Base-by-base conservation (phyloP, 2,113 vertebrate species). In the Osmerus eperlanus region DNA sequence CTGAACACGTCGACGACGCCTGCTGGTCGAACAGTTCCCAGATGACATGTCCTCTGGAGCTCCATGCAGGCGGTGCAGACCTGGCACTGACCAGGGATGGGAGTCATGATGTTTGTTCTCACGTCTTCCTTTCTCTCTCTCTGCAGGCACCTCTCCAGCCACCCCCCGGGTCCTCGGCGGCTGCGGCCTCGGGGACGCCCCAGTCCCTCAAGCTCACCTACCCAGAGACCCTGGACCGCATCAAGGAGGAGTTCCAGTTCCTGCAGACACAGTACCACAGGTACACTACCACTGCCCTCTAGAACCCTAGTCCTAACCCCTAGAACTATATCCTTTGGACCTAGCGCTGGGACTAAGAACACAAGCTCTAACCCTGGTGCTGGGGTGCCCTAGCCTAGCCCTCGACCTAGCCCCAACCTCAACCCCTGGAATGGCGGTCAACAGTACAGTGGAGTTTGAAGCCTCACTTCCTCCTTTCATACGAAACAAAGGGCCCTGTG, bases 241-340 rank as follows among this genome's bases (percentile, higher is more conserved):
- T 96, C 83, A 96, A 97, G 81, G 95, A 97, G 84, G 95, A 97
- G 81, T 96, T 96, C 81, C 95, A 97, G 87, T 97, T 97, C 83
- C 88, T 97, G 55, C 95, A 96, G 89, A 96, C 94, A 64, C 95
- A 97, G 83, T 97, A 97, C 78, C 95, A 97, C 91, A 96, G 95
- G 95, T 93, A 77, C 19, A 36, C 2, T 1, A 15, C 28, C 61
- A 29, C 16, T 55, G 52, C 18, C 54, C 16, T 3, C 14, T 16
- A 55, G 54, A 41, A 41, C 36, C 29, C 29, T 32, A 32, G 29
- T 32, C 29, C 29, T 32, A 23, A 23, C 32, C 32, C 32, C 32
- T 32, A 32, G 32, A 32, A 32, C 32, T 6, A 41, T 41, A 9
- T 41, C 36, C 36, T 41, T 6, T 41, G 36, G 36, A 41, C 6